Conservation (phyloP, 2,113 vertebrate species). For the Phyllostomus discolor region DNA sequence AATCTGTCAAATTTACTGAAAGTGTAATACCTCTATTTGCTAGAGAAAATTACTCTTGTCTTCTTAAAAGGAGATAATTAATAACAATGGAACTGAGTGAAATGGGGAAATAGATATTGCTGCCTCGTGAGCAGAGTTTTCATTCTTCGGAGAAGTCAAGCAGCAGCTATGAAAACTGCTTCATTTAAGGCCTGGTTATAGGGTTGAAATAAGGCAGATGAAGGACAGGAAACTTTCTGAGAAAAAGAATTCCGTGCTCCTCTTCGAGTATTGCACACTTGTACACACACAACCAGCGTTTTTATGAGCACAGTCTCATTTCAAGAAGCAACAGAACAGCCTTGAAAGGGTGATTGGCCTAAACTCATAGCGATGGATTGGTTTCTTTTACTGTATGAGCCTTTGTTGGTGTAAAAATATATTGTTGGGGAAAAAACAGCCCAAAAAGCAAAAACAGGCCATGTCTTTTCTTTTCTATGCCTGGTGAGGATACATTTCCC, state of each 20-base stretch:
- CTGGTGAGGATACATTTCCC: not conserved
- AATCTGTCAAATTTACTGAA: not conserved
- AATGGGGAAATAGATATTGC: not conserved
- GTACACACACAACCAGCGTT: not conserved
- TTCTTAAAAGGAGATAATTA: not conserved
- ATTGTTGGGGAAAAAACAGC: not conserved
- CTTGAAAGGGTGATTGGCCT: not conserved
- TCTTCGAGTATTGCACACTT: not conserved
- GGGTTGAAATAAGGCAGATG: not conserved
- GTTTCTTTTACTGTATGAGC: not conserved
- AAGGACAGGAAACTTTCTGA: not conserved
- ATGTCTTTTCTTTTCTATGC: not conserved
- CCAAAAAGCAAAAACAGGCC: not conserved
- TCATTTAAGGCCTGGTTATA: not conserved
- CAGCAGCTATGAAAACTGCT: not conserved
- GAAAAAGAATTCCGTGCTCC: not conserved
- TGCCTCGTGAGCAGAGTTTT: not conserved
- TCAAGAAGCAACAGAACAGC: not conserved
- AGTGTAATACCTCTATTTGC: not conserved
- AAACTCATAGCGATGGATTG: not conserved
- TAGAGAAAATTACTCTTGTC: not conserved
- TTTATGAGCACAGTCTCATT: not conserved
- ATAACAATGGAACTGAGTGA: not conserved
- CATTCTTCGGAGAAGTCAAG: not conserved
- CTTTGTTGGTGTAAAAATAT: constrained; percentile 34